phyloP scores from a whole-genome alignment of 2,888 invertebrate species.

The Idaea straminata region DNA sequence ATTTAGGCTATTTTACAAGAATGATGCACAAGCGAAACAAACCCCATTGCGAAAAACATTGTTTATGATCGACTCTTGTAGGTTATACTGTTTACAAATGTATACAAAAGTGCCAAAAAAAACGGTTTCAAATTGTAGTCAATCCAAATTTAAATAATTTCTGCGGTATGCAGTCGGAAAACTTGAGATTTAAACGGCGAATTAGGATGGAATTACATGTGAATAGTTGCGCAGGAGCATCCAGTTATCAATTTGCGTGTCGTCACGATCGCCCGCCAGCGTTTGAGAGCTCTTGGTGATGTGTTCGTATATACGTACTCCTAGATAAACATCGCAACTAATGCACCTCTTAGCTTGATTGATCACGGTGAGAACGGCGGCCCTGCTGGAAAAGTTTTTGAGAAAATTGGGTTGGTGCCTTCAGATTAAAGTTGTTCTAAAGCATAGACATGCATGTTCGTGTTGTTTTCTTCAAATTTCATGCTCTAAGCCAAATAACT shows the following conservation, averaged over 20 bases:
- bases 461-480: no score
- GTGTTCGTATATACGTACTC: slow-evolving; percentile 25
- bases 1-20: no score
- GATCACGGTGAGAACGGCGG: background rate
- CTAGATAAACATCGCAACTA: slow-evolving; percentile 27
- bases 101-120: slow-evolving; percentile 21
- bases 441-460: no score
- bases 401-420: background rate
- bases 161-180: slow-evolving; percentile 31
- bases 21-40: no score
- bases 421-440: no score
- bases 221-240: slow-evolving; percentile 50
- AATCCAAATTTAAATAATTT: slow-evolving; percentile 11
- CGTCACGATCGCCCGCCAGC: slow-evolving; percentile 55
- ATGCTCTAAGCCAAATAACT: no score
- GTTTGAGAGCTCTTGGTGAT: slow-evolving; percentile 23
- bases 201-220: slow-evolving; percentile 45
- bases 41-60: no score
- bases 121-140: background rate
- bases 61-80: no score
- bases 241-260: slow-evolving; percentile 57
- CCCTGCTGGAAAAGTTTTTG: background rate
- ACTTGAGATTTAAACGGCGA: slow-evolving; percentile 29
- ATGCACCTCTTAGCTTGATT: background rate
- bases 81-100: background rate